Evolutionary conservation across 2,797 vertebrate species (phyloP), one percentile per base, ranked within the genome.

Genomic region (Poeciliopsis paucimaculata): DNA sequence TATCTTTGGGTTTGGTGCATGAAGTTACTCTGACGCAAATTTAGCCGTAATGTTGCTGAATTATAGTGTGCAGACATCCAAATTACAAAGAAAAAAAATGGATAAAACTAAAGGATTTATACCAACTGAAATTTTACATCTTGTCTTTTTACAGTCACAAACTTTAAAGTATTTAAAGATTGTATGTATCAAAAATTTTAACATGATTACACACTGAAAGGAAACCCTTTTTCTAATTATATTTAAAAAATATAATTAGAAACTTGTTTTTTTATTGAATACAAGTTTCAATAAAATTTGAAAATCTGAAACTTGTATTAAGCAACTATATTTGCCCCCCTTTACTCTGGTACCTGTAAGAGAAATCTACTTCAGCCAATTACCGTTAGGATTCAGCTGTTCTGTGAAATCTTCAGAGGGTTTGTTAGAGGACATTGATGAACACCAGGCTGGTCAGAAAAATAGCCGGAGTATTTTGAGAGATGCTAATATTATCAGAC

Each of bases 1-100:
- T 82, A 46, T 75, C 83, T 90, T 88, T 84, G 79, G 8, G 77
- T 83, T 85, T 64, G 74, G 75, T 91, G 93, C 93, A 94, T 94
- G 93, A 73, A 83, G 77, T 77, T 70, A 78, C 6, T 23, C 12
- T 82, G 62, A 80, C 20, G 66, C 84, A 77, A 89, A 83, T 72
- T 83, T 76, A 73, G 75, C 53, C 74, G 8, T 47, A 87, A 82
- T 55, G 77, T 83, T 86, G 87, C 68, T 84, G 77, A 73, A 55
- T 90, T 82, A 72, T 57, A 83, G 85, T 80, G 86, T 88, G 70
- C 12, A 60, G 84, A 86, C n/a, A 7, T 75, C 45, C 77, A 86
- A 82, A 81, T 66, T 43, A 1, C 77, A 78, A 36, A 45, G 77
- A 80, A 79, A 46, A 71, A 41, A 55, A 57, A 10, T 45, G 3